These are phyloP conservation scores for Datnioides undecimradiatus DNA, from an alignment of 2,113 vertebrate species.

Conservation along the genomic window DNA sequence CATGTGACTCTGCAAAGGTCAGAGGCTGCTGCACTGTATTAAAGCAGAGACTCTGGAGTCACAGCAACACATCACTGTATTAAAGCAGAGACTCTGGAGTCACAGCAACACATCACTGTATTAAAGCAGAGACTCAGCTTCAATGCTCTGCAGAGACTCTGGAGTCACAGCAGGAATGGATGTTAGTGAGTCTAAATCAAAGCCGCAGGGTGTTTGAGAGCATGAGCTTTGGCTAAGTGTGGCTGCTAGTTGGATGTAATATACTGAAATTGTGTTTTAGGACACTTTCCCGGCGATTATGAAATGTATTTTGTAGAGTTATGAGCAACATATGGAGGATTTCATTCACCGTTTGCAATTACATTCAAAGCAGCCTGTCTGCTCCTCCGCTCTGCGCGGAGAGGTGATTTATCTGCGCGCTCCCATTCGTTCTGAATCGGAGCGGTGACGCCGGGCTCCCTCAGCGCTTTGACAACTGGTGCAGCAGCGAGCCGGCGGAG, in stretches of 20 bases:
- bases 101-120: too few relatives aligned
- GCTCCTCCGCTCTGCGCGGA: conserved; percentile 47
- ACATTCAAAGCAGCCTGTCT: conserved; percentile 56
- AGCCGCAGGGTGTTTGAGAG: conserved; percentile 24
- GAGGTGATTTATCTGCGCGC: conserved; percentile 67
- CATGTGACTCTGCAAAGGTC: too few relatives aligned
- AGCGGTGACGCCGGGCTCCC: conserved; percentile 52
- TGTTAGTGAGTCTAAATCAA: conserved; percentile 44
- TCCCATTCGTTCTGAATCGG: conserved; percentile 55
- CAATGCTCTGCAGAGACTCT: too few relatives aligned
- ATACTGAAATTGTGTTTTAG: conserved; percentile 40
- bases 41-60: too few relatives aligned
- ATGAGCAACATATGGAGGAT: conserved; percentile 52
- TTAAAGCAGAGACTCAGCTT: too few relatives aligned
- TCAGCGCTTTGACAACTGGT: conserved; percentile 51
- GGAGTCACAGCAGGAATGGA: too few relatives aligned
- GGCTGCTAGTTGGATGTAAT: conserved; percentile 25
- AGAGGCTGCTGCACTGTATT: too few relatives aligned
- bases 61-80: too few relatives aligned
- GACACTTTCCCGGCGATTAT: conserved; percentile 26
- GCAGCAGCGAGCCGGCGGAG: conserved; percentile 49
- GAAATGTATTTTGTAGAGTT: conserved; percentile 42
- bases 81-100: too few relatives aligned
- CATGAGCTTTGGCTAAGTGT: conserved; percentile 2
- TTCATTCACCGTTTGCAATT: conserved; percentile 59